Conservation (phyloP, 2,113 vertebrate genomes). For the Herpailurus yagouaroundi region DNA sequence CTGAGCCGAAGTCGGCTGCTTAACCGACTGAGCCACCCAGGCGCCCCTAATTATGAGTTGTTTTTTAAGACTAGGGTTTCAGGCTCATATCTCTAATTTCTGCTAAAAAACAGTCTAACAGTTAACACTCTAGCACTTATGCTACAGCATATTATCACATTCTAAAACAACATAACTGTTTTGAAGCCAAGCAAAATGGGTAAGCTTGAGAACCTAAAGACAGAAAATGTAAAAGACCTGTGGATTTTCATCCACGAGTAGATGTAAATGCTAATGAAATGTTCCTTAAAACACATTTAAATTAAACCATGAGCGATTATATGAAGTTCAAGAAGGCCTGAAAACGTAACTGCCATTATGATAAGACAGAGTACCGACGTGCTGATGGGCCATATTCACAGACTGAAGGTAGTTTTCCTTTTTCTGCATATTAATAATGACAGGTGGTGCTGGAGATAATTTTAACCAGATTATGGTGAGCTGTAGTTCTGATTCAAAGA, state of each 20-base stretch:
- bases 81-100: neutral
- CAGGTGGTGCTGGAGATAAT: slow-evolving; percentile 85
- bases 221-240: slow-evolving; percentile 65
- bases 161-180: slow-evolving; percentile 36
- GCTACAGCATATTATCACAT: neutral
- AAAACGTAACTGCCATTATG: slow-evolving; percentile 68
- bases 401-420: slow-evolving; percentile 72
- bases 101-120: neutral
- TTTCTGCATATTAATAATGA: slow-evolving; percentile 83
- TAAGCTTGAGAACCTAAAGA: slow-evolving; percentile 45
- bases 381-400: slow-evolving; percentile 65
- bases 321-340: slow-evolving; percentile 67
- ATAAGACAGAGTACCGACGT: slow-evolving; percentile 57
- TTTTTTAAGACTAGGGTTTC: neutral
- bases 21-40: no score
- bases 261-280: slow-evolving; percentile 64
- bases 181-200: slow-evolving; percentile 34
- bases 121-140: slow-evolving; percentile 10
- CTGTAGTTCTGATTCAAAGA: slow-evolving; percentile 83
- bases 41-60: neutral
- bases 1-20: no score
- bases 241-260: slow-evolving; percentile 51
- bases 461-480: slow-evolving; percentile 86
- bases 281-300: slow-evolving; percentile 72
- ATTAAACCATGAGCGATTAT: slow-evolving; percentile 65